Evolutionary conservation across 2,113 vertebrate species (phyloP).

Genomic region (Elaphurus davidianus): DNA sequence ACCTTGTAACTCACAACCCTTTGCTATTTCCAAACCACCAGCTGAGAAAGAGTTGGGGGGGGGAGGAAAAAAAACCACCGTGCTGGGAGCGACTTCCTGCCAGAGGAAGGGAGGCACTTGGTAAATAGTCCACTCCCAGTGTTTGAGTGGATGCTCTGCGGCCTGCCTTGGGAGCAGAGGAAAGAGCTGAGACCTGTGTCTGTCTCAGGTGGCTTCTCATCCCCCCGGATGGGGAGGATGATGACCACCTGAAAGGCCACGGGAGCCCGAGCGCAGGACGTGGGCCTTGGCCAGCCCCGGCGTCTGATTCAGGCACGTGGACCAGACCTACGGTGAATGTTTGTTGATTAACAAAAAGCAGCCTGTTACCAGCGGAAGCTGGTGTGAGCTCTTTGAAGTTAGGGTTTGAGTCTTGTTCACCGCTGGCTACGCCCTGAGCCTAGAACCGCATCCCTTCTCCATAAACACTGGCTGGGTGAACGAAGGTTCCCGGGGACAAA

Average conservation of each 20-base stretch:
- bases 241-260: background rate
- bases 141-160: slow-evolving; percentile 31
- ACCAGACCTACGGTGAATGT: background rate
- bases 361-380: background rate
- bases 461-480: background rate
- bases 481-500: background rate
- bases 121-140: slow-evolving; percentile 65
- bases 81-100: slow-evolving; percentile 65
- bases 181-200: background rate
- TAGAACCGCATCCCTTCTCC: background rate
- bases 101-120: slow-evolving; percentile 66
- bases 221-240: background rate
- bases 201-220: background rate
- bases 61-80: background rate
- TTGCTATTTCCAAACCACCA: slow-evolving; percentile 62
- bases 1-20: slow-evolving; percentile 49
- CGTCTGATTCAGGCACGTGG: background rate
- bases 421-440: background rate
- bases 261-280: background rate
- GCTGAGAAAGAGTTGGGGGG: slow-evolving; percentile 47
- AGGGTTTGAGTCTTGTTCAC: background rate
- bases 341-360: background rate
- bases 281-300: background rate
- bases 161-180: background rate
- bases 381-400: background rate